Percentiles rank a stretch among this genome's conserved stretches.
These are phyloP conservation scores for Acheta domesticus DNA, from an alignment of 2,888 invertebrate species.

Conservation along the genomic window DNA sequence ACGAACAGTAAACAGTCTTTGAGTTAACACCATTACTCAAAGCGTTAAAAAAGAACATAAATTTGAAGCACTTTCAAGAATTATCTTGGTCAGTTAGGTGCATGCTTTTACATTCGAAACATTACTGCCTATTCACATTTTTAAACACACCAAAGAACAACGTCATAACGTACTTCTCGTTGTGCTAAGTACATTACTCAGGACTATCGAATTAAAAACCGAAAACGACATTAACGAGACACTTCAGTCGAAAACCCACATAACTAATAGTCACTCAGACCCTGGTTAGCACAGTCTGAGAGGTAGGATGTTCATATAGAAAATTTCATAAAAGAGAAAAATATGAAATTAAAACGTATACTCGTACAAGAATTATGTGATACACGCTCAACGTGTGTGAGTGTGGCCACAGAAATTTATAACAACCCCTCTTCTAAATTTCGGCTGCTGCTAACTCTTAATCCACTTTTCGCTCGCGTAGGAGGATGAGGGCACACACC, in stretches of 20 bases:
- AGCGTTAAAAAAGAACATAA: no score
- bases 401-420: not conserved
- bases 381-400: not conserved
- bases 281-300: not conserved
- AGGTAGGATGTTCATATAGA: slow-evolving; percentile 11
- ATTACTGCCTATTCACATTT: no score
- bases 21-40: no score
- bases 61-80: no score
- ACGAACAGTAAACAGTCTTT: no score
- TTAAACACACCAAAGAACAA: no score
- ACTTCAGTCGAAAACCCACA: not conserved
- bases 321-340: slow-evolving; percentile 2
- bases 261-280: not conserved
- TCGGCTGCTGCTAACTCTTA: slow-evolving; percentile 5
- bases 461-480: not conserved
- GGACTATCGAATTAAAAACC: not conserved
- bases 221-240: not conserved
- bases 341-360: slow-evolving; percentile 9
- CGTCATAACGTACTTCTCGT: not conserved
- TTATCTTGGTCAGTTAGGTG: no score
- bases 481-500: not conserved
- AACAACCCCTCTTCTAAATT: slow-evolving; percentile 18
- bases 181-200: not conserved
- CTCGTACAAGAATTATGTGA: slow-evolving; percentile 18
- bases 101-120: no score